phyloP scores from a whole-genome alignment of 1,140 invertebrate species.

The Cherax quadricarinatus region DNA sequence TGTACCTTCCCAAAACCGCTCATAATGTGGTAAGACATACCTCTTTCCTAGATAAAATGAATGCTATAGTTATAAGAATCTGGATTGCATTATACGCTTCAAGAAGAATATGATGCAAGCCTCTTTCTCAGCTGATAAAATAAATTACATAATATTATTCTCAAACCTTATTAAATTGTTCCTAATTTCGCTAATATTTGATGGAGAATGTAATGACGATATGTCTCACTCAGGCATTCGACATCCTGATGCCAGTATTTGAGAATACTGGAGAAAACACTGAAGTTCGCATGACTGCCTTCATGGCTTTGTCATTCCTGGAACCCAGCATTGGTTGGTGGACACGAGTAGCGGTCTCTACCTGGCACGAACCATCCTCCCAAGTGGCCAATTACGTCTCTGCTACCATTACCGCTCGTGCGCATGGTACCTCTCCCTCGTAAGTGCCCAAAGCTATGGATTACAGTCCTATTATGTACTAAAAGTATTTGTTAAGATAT shows the following conservation, averaged over 20 bases:
- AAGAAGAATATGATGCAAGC: too few relatives aligned
- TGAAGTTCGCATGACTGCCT: background rate
- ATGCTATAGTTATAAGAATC: background rate
- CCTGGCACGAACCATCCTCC: conserved; percentile 4
- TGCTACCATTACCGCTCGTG: background rate
- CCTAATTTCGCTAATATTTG: too few relatives aligned
- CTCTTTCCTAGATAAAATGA: background rate
- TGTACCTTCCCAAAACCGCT: background rate
- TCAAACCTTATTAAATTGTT: too few relatives aligned
- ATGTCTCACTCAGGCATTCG: background rate
- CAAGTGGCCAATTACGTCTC: conserved; percentile 5
- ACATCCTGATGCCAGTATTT: conserved; percentile 7
- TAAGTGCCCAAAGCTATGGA: background rate
- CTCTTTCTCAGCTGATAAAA: too few relatives aligned
- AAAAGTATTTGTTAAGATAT: too few relatives aligned
- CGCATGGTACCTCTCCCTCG: background rate
- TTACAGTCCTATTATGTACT: background rate
- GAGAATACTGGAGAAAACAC: background rate
- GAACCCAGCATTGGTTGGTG: background rate
- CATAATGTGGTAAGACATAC: background rate
- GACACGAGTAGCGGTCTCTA: background rate
- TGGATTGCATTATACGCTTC: too few relatives aligned
- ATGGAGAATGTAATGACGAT: too few relatives aligned
- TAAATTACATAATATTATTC: too few relatives aligned
- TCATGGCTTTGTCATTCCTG: background rate